These are phyloP conservation scores for Clarias batrachus DNA, from an alignment of 2,113 vertebrate genomes.

Conservation along the genomic window DNA sequence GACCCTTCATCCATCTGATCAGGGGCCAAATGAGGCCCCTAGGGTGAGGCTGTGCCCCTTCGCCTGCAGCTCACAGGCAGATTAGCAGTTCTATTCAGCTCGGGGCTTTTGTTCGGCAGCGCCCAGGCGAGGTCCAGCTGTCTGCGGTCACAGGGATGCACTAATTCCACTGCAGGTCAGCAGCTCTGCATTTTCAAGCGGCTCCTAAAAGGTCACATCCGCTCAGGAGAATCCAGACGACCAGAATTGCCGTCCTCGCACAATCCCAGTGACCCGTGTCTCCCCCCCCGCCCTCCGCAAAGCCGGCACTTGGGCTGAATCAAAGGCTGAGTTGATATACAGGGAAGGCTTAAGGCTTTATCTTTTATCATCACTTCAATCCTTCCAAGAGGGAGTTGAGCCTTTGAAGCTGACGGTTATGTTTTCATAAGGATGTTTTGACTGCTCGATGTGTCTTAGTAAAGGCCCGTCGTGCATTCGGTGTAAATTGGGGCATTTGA, in stretches of 20 bases:
- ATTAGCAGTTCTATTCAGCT: conserved; percentile 70
- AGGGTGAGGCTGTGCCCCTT: conserved; percentile 62
- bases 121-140: conserved; percentile 76
- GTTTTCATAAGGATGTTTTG: conserved; percentile 51
- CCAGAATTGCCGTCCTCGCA: conserved; percentile 8
- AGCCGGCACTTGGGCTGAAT: conserved; percentile 31
- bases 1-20: conserved; percentile 67
- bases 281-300: background rate
- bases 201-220: conserved; percentile 67
- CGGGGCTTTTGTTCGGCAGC: conserved; percentile 69
- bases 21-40: conserved; percentile 67
- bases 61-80: conserved; percentile 55
- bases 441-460: conserved; percentile 37
- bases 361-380: conserved; percentile 45
- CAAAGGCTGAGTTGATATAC: conserved; percentile 49
- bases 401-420: conserved; percentile 49
- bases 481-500: conserved; percentile 27
- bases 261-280: conserved; percentile 15
- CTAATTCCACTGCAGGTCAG: conserved; percentile 73
- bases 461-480: conserved; percentile 9
- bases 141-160: conserved; percentile 66
- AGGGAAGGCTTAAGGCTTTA: conserved; percentile 50
- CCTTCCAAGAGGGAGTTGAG: conserved; percentile 43
- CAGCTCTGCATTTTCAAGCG: conserved; percentile 66
- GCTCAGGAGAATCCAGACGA: conserved; percentile 40